Base-by-base conservation (phyloP, 2,888 invertebrate genomes). In the Teleiodes luculella region DNA sequence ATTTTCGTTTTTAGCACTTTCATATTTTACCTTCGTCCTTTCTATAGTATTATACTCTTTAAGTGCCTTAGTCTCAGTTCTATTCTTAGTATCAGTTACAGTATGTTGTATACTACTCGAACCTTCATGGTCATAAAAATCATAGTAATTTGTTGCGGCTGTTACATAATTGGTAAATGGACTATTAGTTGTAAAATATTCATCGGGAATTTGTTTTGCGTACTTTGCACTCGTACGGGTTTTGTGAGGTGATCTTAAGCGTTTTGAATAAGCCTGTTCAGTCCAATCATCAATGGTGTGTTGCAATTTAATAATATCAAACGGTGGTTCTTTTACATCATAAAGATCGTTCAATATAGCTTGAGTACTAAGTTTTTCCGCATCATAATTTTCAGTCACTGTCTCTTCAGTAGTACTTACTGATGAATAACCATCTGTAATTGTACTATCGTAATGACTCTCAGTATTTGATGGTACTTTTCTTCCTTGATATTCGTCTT, bases 241-340 rank as follows among this genome's bases (percentile, higher is more conserved):
- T 56, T 81, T 89, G 64, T 91, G 89, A 1, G 87, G 82, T 13
- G 82, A 64, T 59, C 87, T 90, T 56, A 83, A 78, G 58, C 80
- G 80, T 54, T 91, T 90, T 0, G 93, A 92, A 74, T 91, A 95
- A 65, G 94, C 93, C 80, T 94, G 93, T 65, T 93, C 93, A 0
- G 96, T 96, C 96, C 96, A 96, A 59, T 94, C 94, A 66, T 96
- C 95, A 54, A 96, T 96, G 63, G 94, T 95, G 64, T 95, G 94
- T 72, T 96, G 96, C 35, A 96, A 82, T 68, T 93, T 92, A 11
- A 92, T 91, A 11, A 95, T 91, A 70, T 96, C 95, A 65, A 95
- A 94, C 0, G 92, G 90, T 30, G 90, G 90, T 60, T 91, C 91
- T 57, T 84, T 87, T 0, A 83, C 80, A 58, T 88, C 87, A 56